These are phyloP conservation scores for Tetramorium bicarinatum DNA, from an alignment of 2,888 invertebrate genomes.

Conservation along the genomic window DNA sequence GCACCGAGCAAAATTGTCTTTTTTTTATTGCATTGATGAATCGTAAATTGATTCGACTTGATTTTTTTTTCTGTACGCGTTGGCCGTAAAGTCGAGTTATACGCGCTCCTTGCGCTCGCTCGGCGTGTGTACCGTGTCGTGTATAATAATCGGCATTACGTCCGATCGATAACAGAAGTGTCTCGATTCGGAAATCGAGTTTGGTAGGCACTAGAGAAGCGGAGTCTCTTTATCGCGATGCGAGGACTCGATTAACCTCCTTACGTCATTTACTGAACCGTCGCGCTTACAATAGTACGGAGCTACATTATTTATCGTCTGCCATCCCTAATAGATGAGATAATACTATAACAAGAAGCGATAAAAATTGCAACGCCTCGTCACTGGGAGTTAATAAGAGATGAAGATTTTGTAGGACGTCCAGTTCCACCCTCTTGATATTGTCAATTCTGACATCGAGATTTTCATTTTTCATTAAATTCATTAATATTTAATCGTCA, in stretches of 20 bases:
- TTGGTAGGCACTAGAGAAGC: conserved; percentile 22
- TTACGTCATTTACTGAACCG: conserved; percentile 49
- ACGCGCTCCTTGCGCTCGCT: not conserved
- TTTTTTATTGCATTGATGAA: not conserved
- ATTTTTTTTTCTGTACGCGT: no score
- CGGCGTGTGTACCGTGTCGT: not conserved
- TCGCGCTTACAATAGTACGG: conserved; percentile 44
- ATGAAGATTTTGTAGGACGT: conserved; percentile 35
- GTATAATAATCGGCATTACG: conserved; percentile 35
- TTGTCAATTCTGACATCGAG: conserved; percentile 39
- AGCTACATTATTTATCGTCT: conserved; percentile 47
- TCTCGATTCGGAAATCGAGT: conserved; percentile 51
- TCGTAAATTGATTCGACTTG: not conserved
- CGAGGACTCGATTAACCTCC: conserved; percentile 55
- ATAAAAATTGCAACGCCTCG: conserved; percentile 41
- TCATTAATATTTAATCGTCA: conserved; percentile 24
- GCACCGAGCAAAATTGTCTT: not conserved
- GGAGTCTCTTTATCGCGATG: conserved; percentile 49
- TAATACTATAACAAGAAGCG: conserved; percentile 46
- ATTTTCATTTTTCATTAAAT: conserved; percentile 36
- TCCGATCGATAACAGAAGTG: conserved; percentile 26
- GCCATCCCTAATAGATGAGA: conserved; percentile 42
- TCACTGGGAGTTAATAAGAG: conserved; percentile 31
- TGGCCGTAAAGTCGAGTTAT: not conserved
- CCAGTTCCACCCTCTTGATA: not conserved